phyloP scores from a whole-genome alignment of 2,797 vertebrate species.

The Epinephelus awoara region DNA sequence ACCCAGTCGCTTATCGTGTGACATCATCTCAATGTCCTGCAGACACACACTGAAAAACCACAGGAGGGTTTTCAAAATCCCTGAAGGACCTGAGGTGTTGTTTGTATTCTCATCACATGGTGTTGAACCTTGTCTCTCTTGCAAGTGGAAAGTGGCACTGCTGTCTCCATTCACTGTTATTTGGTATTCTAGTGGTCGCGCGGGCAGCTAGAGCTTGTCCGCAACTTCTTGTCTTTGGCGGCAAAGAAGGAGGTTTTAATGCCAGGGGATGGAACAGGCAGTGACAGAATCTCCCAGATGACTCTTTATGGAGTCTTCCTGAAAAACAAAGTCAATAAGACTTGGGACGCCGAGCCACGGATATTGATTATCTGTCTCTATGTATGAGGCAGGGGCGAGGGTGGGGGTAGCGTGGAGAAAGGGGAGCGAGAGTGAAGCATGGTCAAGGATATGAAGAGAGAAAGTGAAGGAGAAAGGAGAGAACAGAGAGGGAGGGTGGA shows the following conservation, averaged over 20 bases:
- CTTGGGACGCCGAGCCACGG: constrained; percentile 82
- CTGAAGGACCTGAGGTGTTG: constrained; percentile 14
- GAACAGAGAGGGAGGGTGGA: constrained; percentile 30
- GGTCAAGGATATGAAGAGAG: constrained; percentile 37
- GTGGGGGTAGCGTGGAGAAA: constrained; percentile 47
- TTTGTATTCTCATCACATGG: constrained; percentile 64
- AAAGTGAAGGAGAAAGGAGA: constrained; percentile 23
- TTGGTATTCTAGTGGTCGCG: constrained; percentile 70
- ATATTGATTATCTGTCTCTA: constrained; percentile 92
- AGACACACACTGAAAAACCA: constrained; percentile 25
- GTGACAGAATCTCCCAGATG: constrained; percentile 87
- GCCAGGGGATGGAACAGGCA: constrained; percentile 86
- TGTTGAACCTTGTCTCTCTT: constrained; percentile 56
- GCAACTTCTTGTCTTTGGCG: constrained; percentile 53
- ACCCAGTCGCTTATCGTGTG: constrained; percentile 19
- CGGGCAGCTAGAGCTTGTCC: constrained; percentile 26
- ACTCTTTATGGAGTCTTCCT: constrained; percentile 93
- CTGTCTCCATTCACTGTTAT: constrained; percentile 56
- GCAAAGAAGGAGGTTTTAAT: constrained; percentile 80
- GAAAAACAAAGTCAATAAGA: constrained; percentile 91
- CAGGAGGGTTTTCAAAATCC: constrained; percentile 39
- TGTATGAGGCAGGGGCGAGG: constrained; percentile 82
- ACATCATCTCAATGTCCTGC: constrained; percentile 49
- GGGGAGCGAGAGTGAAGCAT: constrained; percentile 21
- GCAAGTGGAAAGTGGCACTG: constrained; percentile 59